Evolutionary conservation across 2,113 vertebrate genomes (phyloP).

Genomic region (Circaetus cinerascens): DNA sequence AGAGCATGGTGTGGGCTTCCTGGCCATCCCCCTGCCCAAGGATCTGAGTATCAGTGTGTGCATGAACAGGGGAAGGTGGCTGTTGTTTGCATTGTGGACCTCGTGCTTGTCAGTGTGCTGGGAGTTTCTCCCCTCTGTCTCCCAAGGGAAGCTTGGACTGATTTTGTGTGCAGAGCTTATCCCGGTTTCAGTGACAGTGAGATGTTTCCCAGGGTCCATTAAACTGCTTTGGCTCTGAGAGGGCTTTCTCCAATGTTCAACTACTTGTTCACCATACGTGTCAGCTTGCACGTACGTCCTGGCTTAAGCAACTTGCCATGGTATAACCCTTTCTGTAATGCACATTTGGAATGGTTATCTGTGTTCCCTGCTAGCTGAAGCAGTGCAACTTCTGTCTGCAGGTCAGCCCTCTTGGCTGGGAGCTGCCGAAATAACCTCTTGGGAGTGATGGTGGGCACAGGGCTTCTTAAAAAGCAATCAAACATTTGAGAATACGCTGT

Average conservation of each 20-base stretch:
- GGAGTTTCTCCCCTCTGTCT: not conserved
- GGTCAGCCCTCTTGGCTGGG: not conserved
- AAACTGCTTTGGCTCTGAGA: not conserved
- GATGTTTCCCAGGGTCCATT: not conserved
- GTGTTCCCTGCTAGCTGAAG: not conserved
- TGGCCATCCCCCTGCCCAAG: not conserved
- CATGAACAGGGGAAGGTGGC: not conserved
- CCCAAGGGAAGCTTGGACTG: not conserved
- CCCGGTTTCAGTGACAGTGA: not conserved
- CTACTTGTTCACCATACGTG: rapidly evolving
- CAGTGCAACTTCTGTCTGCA: rapidly evolving
- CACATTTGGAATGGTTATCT: not conserved
- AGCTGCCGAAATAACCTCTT: not conserved
- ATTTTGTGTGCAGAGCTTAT: not conserved
- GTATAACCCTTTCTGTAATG: not conserved
- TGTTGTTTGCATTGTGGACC: not conserved
- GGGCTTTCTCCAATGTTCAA: not conserved
- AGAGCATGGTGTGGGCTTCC: not conserved
- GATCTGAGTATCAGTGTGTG: not conserved
- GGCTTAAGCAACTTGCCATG: not conserved
- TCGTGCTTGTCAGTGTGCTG: not conserved
- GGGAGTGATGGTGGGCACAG: not conserved
- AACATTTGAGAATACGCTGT: not conserved
- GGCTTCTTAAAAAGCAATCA: not conserved
- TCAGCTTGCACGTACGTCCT: not conserved